Percentiles rank a stretch among this genome's conserved stretches.
phyloP scores from a whole-genome alignment of 1,140 invertebrate genomes.

The Holcopasites calliopsidis region DNA sequence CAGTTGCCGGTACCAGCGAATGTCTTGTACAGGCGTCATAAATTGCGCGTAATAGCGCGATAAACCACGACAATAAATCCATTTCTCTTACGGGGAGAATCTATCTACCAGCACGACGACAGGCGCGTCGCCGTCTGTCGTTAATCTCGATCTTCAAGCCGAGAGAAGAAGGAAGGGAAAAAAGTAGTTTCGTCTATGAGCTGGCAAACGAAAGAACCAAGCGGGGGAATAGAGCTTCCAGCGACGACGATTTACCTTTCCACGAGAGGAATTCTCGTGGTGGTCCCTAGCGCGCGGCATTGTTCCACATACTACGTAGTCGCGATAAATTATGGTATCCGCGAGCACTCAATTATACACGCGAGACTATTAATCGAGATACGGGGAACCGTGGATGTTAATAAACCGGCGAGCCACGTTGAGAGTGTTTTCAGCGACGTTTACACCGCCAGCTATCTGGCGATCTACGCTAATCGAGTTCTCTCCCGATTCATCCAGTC shows the following conservation, averaged over 20 bases:
- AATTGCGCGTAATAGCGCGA: slow-evolving; percentile 26
- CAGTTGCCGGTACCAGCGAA: background rate
- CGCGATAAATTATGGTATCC: slow-evolving; percentile 54
- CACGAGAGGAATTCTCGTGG: background rate
- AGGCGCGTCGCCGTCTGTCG: background rate
- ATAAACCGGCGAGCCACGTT: slow-evolving; percentile 36
- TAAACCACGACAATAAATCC: slow-evolving; percentile 29
- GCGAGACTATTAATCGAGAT: slow-evolving; percentile 58
- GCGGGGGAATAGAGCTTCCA: background rate
- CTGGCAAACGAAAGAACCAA: too few relatives aligned
- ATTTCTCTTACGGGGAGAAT: slow-evolving; percentile 15
- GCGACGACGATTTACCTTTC: background rate
- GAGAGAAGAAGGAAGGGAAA: background rate
- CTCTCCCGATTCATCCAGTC: slow-evolving; percentile 42
- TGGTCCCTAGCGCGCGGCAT: slow-evolving; percentile 3
- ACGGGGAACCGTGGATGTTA: slow-evolving; percentile 57
- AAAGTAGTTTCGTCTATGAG: background rate
- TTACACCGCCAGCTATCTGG: slow-evolving; percentile 52
- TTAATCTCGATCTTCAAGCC: slow-evolving; percentile 9
- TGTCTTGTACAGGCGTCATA: slow-evolving; percentile 1
- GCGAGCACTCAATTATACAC: slow-evolving; percentile 56
- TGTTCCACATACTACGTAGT: slow-evolving; percentile 39
- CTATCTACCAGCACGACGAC: slow-evolving; percentile 9
- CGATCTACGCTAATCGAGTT: slow-evolving; percentile 62
- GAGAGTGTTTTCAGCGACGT: slow-evolving; percentile 52